Evolutionary conservation across 2,113 vertebrate species (phyloP), one percentile per base, ranked within the genome.

Genomic region (Pollimyrus isidori): DNA sequence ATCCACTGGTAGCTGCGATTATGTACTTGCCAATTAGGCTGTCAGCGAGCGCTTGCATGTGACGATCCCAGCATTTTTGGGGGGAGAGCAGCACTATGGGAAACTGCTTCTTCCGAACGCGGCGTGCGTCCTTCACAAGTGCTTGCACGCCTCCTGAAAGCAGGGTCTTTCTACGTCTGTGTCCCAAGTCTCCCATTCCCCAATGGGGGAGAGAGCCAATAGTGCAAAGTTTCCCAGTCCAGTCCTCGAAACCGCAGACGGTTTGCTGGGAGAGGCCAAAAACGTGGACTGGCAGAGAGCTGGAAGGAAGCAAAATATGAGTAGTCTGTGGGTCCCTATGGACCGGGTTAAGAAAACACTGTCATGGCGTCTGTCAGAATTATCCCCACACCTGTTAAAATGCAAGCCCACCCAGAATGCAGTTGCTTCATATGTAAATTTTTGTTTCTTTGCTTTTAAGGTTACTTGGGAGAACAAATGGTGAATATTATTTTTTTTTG

Each of bases 21-120:
- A 50, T 48, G 45, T 69, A 80, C 65, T 76, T 80, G 35, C 2
- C 65, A 65, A 50, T 88, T 88, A 88, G 45, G n/a, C 87, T 88
- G 65, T 88, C 87, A 88, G 45, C 48, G 3, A 45, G 30, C 26
- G 62, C 87, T 49, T 50, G n/a, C 15, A 10, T 76, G 87, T 69
- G 39, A 88, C 48, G 26, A 30, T 53, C n/a, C 62, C 7, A 13
- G 46, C 58, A 56, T 73, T 88, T 88, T 50, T 69, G 3, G n/a
- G 23, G 45, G 26, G 21, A 69, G 65, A 80, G 65, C 7, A 48
- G 13, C 45, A 2, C 87, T 73, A 7, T 88, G 45, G 13, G 87
- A 88, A 48, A 30, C 11, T 0, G 35, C 56, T 39, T 15, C 65
- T 88, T 88, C 3, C 30, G 6, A 46, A 76, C 6, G 21, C 23